A percentile compares a stretch with the other conserved stretches of the same genome.
Conservation (phyloP, 2,888 invertebrate genomes). For the Apamea epomidion region DNA sequence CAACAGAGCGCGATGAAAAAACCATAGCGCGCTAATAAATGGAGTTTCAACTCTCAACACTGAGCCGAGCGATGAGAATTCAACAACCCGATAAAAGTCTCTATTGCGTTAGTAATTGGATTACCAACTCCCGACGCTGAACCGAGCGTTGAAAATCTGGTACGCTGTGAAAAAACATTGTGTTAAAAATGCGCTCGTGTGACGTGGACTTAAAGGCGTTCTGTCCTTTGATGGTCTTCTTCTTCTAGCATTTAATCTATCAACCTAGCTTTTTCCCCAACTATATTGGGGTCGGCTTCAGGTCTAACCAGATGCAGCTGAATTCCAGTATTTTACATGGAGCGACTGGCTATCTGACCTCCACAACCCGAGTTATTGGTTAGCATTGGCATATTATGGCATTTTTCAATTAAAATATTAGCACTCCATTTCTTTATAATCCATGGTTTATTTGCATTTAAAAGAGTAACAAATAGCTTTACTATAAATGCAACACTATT, state of each 20-base stretch:
- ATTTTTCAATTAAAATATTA: not conserved
- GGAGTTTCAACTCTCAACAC: not conserved
- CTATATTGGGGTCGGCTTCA: not conserved
- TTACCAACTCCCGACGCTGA: not conserved
- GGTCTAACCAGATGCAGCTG: not conserved
- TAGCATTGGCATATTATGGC: not conserved
- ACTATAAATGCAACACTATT: not conserved
- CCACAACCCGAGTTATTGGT: not conserved
- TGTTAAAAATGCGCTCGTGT: not conserved
- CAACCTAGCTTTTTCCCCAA: not conserved
- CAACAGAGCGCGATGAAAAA: not conserved
- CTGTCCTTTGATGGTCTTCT: not conserved
- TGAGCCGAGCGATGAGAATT: not conserved
- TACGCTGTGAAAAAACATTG: not conserved
- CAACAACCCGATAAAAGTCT: not conserved
- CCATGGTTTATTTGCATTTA: not conserved
- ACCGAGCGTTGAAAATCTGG: not conserved
- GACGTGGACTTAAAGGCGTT: not conserved
- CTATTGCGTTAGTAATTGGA: not conserved
- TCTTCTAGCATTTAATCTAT: not conserved
- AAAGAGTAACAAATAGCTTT: not conserved
- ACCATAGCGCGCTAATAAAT: not conserved
- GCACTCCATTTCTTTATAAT: slow-evolving; percentile 14
- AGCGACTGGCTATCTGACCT: not conserved
- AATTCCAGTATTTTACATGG: not conserved